Conservation (phyloP, 2,113 vertebrate genomes). For the human (Homo sapiens) region DNA sequence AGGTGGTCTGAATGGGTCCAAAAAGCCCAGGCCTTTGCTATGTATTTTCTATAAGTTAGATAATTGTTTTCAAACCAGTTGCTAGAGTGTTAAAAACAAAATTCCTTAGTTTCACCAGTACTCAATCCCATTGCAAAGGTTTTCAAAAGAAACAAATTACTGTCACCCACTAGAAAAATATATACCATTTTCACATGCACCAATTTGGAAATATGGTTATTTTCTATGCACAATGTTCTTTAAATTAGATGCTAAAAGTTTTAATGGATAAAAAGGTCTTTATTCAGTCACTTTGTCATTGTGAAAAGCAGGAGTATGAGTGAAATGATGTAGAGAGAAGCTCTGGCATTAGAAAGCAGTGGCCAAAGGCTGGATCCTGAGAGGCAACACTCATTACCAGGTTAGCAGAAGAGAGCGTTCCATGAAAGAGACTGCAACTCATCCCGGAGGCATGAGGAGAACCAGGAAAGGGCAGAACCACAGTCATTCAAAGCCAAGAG, state of each 20-base stretch:
- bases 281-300: not conserved
- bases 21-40: not conserved
- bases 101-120: not conserved
- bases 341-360: not conserved
- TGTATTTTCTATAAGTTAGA: not conserved
- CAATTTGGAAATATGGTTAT: constrained; percentile 17
- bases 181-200: not conserved
- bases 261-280: not conserved
- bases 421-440: not conserved
- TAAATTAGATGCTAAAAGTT: not conserved
- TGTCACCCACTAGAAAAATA: not conserved
- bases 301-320: not conserved
- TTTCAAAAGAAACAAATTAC: constrained; percentile 45
- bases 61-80: constrained; percentile 16
- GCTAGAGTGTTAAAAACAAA: constrained; percentile 18
- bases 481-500: not conserved
- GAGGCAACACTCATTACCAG: not conserved
- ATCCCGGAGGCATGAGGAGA: not conserved
- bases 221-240: constrained; percentile 8
- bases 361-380: not conserved
- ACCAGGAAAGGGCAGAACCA: not conserved
- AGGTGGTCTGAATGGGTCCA: not conserved
- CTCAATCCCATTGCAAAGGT: not conserved
- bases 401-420: not conserved
- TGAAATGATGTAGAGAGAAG: not conserved